A percentile compares a stretch with the other conserved stretches of the same genome.
Conservation (phyloP, 2,888 invertebrate genomes). For the Dolichopus griseipennis region DNA sequence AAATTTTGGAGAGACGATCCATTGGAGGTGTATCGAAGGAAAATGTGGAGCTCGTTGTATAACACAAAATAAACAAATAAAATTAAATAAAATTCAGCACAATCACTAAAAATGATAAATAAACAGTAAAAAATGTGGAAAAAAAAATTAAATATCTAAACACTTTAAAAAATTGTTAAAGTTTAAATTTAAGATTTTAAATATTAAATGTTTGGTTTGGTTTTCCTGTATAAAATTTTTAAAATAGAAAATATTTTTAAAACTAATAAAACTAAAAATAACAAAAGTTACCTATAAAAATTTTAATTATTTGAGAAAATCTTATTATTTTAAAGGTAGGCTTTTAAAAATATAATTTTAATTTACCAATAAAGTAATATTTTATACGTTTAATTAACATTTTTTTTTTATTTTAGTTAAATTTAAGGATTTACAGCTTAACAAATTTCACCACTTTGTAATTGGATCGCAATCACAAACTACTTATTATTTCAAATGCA, state of each 20-base stretch:
- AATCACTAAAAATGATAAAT: conserved; percentile 21
- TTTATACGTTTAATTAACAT: neutral
- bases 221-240: too few species aligned
- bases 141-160: neutral
- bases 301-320: too few species aligned
- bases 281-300: too few species aligned
- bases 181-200: too few species aligned
- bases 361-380: too few species aligned
- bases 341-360: too few species aligned
- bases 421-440: neutral
- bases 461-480: conserved; percentile 36
- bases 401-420: neutral
- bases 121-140: neutral
- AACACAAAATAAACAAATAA: conserved; percentile 25
- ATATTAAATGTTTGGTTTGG: too few species aligned
- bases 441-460: conserved; percentile 31
- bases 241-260: too few species aligned
- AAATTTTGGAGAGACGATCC: conserved; percentile 25
- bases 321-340: too few species aligned
- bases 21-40: conserved; percentile 27
- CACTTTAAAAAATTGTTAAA: too few species aligned
- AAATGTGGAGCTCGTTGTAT: conserved; percentile 27
- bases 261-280: too few species aligned
- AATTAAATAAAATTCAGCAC: conserved; percentile 27
- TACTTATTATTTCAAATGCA: conserved; percentile 39